Evolutionary conservation across 2,113 vertebrate genomes (phyloP).

Genomic region (Illadopsis cleaveri): DNA sequence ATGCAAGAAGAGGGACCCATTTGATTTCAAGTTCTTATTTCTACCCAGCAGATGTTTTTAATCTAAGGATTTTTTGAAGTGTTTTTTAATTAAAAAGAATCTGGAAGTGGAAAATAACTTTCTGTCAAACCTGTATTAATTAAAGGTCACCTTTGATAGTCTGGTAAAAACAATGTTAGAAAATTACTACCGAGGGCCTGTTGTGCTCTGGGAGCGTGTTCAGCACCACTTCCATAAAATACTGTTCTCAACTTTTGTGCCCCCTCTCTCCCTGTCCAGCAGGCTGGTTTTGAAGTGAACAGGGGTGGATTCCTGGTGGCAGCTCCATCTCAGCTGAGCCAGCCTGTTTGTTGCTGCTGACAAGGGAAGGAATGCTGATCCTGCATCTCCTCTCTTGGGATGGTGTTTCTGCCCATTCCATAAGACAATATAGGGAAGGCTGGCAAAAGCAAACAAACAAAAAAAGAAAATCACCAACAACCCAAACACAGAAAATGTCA

Average conservation of each 20-base stretch:
- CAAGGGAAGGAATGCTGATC: not conserved
- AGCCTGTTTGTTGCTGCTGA: no score
- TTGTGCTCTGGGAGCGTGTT: not conserved
- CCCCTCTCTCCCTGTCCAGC: not conserved
- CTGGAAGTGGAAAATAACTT: not conserved
- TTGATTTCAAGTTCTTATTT: not conserved
- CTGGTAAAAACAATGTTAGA: not conserved
- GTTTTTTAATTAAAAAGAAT: not conserved
- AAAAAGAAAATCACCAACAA: not conserved
- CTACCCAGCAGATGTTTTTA: not conserved
- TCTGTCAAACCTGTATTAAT: not conserved
- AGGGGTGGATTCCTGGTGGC: not conserved
- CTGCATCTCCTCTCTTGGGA: not conserved
- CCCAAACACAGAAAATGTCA: no score
- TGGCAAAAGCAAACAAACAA: not conserved
- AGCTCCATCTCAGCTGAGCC: not conserved
- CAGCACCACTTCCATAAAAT: not conserved
- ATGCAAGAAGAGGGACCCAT: not conserved
- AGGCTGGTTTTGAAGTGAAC: not conserved
- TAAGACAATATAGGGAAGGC: not conserved
- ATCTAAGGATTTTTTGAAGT: not conserved
- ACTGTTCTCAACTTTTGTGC: not conserved
- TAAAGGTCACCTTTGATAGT: not conserved
- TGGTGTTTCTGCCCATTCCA: fast-evolving
- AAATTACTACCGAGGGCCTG: fast-evolving